phyloP scores from a whole-genome alignment of 2,113 vertebrate species.

The Tiliqua scincoides region DNA sequence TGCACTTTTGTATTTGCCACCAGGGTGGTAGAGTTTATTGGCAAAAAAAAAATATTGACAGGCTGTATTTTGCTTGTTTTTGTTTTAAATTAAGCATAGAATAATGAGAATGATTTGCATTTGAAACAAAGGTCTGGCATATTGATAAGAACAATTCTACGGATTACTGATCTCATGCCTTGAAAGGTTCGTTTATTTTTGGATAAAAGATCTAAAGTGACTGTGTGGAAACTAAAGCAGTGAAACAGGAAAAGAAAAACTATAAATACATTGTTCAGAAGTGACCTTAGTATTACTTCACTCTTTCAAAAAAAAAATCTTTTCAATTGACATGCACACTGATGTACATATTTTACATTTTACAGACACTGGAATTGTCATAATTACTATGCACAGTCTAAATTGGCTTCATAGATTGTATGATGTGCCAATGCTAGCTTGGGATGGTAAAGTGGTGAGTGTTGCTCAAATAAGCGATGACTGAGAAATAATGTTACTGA shows the following conservation, averaged over 20 bases:
- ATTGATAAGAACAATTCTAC: constrained; percentile 71
- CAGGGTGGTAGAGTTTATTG: constrained; percentile 80
- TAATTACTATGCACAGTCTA: constrained; percentile 77
- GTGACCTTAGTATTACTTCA: constrained; percentile 87
- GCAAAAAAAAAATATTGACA: constrained; percentile 76
- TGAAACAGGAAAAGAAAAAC: constrained; percentile 62
- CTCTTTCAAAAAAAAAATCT: constrained; percentile 70
- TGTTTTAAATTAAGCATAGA: constrained; percentile 70
- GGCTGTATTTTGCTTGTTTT: constrained; percentile 72
- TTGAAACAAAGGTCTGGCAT: constrained; percentile 74
- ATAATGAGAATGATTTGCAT: constrained; percentile 81
- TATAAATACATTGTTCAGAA: constrained; percentile 80
- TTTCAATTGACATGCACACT: constrained; percentile 65
- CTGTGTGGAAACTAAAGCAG: constrained; percentile 75
- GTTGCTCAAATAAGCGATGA: constrained; percentile 49
- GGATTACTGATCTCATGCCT: constrained; percentile 75
- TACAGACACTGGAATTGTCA: constrained; percentile 73
- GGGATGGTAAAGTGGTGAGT: constrained; percentile 53
- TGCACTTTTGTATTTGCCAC: constrained; percentile 86
- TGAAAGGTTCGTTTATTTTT: constrained; percentile 80
- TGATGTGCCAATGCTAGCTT: constrained; percentile 67
- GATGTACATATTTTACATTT: constrained; percentile 71
- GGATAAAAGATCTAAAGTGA: constrained; percentile 63
- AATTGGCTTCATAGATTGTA: constrained; percentile 51
- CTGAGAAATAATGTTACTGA: constrained; percentile 56